Percentiles rank a stretch among this genome's conserved stretches.
Evolutionary conservation across 2,888 invertebrate species (phyloP).

Genomic region (Bembecia ichneumoniformis): DNA sequence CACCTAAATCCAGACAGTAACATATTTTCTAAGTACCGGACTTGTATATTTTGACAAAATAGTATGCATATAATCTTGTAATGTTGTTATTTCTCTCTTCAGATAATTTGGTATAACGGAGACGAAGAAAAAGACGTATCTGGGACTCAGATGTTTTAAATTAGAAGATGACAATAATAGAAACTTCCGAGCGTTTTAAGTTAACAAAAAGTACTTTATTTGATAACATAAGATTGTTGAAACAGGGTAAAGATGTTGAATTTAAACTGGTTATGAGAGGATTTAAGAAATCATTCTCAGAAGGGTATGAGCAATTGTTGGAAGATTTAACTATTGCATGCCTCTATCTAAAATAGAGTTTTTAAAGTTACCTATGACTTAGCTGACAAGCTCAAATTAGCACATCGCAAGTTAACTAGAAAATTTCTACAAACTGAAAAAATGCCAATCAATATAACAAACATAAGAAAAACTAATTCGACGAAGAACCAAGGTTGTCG

Average conservation of each 20-base stretch:
- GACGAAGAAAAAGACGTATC: not conserved
- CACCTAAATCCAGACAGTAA: not conserved
- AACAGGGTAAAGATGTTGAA: not conserved
- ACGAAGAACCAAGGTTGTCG: too few relatives aligned
- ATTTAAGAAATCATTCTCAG: not conserved
- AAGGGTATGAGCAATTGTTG: too few relatives aligned
- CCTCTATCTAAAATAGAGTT: too few relatives aligned
- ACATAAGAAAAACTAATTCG: too few relatives aligned
- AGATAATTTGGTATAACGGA: not conserved
- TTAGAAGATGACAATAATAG: not conserved
- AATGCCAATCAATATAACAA: too few relatives aligned
- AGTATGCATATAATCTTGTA: not conserved
- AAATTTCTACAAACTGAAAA: too few relatives aligned
- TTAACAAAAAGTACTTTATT: not conserved
- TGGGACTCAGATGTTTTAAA: not conserved
- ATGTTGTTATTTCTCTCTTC: not conserved
- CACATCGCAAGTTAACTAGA: too few relatives aligned
- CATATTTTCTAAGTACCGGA: not conserved
- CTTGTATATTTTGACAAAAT: not conserved
- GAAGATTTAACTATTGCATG: too few relatives aligned
- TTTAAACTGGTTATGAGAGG: not conserved
- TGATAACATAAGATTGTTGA: not conserved
- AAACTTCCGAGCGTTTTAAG: not conserved
- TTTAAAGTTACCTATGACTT: too few relatives aligned
- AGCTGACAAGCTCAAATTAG: too few relatives aligned